Percentiles rank a stretch among this genome's conserved stretches.
These are phyloP conservation scores for Epizoanthus rinbou DNA, from an alignment of 92 coral and sea anemone species.

Conservation along the genomic window DNA sequence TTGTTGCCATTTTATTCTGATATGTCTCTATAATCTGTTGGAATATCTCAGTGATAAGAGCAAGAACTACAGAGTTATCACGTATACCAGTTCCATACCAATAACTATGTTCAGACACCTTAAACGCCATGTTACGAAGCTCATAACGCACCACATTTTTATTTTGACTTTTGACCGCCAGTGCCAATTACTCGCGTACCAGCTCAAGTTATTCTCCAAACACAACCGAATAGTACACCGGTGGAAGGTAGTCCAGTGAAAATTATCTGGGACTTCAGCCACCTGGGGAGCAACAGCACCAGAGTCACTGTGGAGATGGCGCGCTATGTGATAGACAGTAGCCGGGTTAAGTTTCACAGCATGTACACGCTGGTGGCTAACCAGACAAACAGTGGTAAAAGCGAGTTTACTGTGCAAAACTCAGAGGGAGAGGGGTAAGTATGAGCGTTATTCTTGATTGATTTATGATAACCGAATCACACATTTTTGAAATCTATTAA, in stretches of 20 bases:
- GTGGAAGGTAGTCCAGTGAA: slow-evolving; percentile 36
- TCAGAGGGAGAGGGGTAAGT: slow-evolving; percentile 62
- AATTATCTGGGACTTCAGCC: slow-evolving; percentile 48
- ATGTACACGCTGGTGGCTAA: slow-evolving; percentile 41
- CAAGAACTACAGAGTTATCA: no score
- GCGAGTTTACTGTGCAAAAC: slow-evolving; percentile 40
- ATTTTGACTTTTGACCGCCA: background rate
- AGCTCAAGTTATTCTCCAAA: background rate
- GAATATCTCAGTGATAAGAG: no score
- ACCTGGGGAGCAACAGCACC: slow-evolving; percentile 41
- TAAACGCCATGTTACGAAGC: no score
- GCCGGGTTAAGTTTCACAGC: slow-evolving; percentile 41
- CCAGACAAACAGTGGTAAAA: slow-evolving; percentile 47
- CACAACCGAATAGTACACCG: background rate
- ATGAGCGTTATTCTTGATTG: no score
- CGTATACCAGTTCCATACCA: no score
- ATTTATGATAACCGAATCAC: no score
- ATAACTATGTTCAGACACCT: no score
- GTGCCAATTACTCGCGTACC: slow-evolving; percentile 18
- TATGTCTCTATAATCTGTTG: no score
- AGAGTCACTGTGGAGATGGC: slow-evolving; percentile 55
- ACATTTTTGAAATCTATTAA: no score
- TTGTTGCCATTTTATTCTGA: no score
- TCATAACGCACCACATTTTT: no score
- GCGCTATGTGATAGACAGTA: slow-evolving; percentile 43